These are phyloP conservation scores for Erythrolamprus reginae DNA, from an alignment of 2,113 vertebrate genomes.

Conservation along the genomic window DNA sequence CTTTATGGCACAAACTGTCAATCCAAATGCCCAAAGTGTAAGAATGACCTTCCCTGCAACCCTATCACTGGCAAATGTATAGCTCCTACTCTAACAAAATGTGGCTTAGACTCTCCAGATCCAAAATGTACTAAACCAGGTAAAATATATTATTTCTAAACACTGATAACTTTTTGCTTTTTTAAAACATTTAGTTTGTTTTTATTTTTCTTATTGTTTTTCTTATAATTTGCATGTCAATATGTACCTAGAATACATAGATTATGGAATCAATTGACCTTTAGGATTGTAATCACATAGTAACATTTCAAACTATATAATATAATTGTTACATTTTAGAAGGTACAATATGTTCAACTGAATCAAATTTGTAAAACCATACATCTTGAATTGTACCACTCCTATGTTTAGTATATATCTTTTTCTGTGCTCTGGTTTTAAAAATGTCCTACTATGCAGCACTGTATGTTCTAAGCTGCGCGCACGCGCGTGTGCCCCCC, in stretches of 20 bases:
- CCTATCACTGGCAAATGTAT: constrained; percentile 21
- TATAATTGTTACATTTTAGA: background rate
- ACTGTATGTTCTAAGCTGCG: too few species aligned
- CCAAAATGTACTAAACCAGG: background rate
- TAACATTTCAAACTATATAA: background rate
- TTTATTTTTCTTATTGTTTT: background rate
- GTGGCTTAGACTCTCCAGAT: constrained; percentile 8
- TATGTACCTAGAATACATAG: background rate
- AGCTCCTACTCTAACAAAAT: background rate
- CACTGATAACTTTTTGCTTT: background rate
- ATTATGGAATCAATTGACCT: background rate
- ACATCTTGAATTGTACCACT: background rate
- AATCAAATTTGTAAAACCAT: background rate
- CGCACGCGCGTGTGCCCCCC: too few species aligned
- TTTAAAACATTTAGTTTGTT: background rate
- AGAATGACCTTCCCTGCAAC: constrained; percentile 3
- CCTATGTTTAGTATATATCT: background rate
- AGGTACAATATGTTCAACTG: background rate
- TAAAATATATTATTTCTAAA: background rate
- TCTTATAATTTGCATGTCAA: background rate
- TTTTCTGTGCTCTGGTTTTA: background rate
- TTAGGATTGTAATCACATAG: background rate
- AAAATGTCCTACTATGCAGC: background rate
- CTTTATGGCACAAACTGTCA: constrained; percentile 22
- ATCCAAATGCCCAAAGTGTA: background rate